Conservation (phyloP, 2,888 invertebrate genomes). For the Drosophila flavopinicola region DNA sequence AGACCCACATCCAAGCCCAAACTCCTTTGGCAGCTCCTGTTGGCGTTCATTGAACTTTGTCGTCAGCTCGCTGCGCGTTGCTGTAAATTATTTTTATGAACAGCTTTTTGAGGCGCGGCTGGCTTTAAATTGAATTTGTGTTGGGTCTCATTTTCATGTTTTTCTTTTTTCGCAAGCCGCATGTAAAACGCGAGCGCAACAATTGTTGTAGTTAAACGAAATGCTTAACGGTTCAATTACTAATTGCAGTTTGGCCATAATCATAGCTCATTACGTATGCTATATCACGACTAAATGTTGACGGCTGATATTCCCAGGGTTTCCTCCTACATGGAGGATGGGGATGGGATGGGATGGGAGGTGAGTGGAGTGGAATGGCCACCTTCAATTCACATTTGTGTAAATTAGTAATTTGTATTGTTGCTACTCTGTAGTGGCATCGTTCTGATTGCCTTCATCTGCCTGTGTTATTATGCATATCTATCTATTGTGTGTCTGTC, state of each 20-base stretch:
- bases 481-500: neutral
- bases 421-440: slow-evolving; percentile 35
- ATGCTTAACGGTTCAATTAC: slow-evolving; percentile 61
- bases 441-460: slow-evolving; percentile 41
- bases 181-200: slow-evolving; percentile 27
- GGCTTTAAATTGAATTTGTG: slow-evolving; percentile 47
- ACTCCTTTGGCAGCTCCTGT: slow-evolving; percentile 41
- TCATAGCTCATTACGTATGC: slow-evolving; percentile 63
- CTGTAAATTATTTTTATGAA: slow-evolving; percentile 37
- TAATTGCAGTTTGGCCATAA: slow-evolving; percentile 61
- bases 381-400: slow-evolving; percentile 30
- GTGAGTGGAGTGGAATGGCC: neutral
- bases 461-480: neutral
- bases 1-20: slow-evolving; percentile 1
- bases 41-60: slow-evolving; percentile 68
- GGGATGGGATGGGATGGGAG: neutral
- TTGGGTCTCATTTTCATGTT: neutral
- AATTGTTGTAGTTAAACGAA: slow-evolving; percentile 40
- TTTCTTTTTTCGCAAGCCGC: slow-evolving; percentile 13
- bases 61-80: slow-evolving; percentile 29
- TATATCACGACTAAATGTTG: slow-evolving; percentile 23
- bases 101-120: slow-evolving; percentile 35
- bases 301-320: slow-evolving; percentile 32
- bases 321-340: neutral
- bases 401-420: slow-evolving; percentile 71